Evolutionary conservation across 2,797 vertebrate genomes (phyloP).

Genomic region (Pagetopsis macropterus): DNA sequence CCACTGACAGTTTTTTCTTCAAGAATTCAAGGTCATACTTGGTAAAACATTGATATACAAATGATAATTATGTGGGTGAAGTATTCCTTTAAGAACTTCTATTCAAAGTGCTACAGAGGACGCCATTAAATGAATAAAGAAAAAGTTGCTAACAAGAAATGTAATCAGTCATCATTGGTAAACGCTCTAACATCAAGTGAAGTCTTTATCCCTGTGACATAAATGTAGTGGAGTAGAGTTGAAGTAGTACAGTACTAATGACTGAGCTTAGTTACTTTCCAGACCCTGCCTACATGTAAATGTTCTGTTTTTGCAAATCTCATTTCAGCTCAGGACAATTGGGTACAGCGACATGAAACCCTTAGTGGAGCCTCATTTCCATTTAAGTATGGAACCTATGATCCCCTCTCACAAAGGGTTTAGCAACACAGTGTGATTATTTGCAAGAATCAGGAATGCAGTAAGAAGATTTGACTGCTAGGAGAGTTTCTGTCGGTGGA

Average conservation of each 20-base stretch:
- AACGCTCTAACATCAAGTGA: neutral
- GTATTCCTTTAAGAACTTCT: too few relatives aligned
- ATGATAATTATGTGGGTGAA: too few relatives aligned
- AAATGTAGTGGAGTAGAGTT: neutral
- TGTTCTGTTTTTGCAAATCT: conserved; percentile 4
- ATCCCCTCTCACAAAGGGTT: conserved; percentile 62
- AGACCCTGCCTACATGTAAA: neutral
- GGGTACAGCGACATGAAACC: conserved; percentile 26
- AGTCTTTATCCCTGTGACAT: too few relatives aligned
- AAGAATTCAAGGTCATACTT: too few relatives aligned
- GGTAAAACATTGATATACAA: too few relatives aligned
- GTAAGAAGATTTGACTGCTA: conserved; percentile 74
- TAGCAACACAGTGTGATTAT: conserved; percentile 57
- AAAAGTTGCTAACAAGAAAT: neutral
- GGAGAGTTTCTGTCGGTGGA: conserved; percentile 54
- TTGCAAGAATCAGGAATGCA: conserved; percentile 72
- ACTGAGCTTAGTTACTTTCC: neutral
- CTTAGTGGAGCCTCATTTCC: conserved; percentile 39
- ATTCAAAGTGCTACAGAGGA: neutral
- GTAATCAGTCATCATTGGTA: neutral
- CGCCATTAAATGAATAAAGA: neutral
- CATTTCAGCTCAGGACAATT: conserved; percentile 51
- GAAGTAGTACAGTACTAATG: neutral
- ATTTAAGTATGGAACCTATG: conserved; percentile 54
- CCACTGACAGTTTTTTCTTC: too few relatives aligned